Conservation (phyloP, 1,140 invertebrate genomes). For the Lordiphosa collinella region DNA sequence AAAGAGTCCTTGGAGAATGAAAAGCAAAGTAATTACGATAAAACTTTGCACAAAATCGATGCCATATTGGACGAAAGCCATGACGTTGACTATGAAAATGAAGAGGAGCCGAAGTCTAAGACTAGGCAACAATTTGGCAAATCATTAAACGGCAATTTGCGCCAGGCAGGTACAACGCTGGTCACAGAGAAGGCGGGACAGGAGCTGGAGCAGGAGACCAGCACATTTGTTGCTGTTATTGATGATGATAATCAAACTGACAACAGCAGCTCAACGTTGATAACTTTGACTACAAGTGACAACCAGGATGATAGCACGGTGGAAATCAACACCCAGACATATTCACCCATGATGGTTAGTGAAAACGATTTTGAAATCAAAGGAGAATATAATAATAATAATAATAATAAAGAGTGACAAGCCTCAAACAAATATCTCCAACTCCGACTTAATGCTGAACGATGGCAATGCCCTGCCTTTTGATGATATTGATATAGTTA, state of each 20-base stretch:
- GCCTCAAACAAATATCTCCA: constrained; percentile 35
- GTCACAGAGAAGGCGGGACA: constrained; percentile 22
- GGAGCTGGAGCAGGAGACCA: constrained; percentile 25
- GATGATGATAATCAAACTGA: constrained; percentile 78
- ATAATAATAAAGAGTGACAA: constrained; percentile 77
- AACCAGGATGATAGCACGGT: constrained; percentile 62
- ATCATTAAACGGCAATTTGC: constrained; percentile 77
- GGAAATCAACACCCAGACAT: constrained; percentile 63
- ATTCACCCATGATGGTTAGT: constrained; percentile 31
- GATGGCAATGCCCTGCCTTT: constrained; percentile 44
- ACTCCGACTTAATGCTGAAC: constrained; percentile 62
- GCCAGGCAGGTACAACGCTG: constrained; percentile 57
- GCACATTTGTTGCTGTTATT: constrained; percentile 61
- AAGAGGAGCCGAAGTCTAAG: constrained; percentile 12
- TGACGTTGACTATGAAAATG: constrained; percentile 58
- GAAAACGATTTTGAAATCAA: constrained; percentile 78
- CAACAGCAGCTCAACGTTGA: constrained; percentile 44
- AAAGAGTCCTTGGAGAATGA: constrained; percentile 2
- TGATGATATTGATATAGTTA: constrained; percentile 72
- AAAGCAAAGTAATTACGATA: constrained; percentile 42
- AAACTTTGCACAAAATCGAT: constrained; percentile 66
- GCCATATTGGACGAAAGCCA: constrained; percentile 42
- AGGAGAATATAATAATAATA: constrained; percentile 37
- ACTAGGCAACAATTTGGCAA: constrained; percentile 70
- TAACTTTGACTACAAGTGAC: constrained; percentile 26